Base-by-base conservation (phyloP, 2,797 vertebrate species). In the Saxicola maurus region DNA sequence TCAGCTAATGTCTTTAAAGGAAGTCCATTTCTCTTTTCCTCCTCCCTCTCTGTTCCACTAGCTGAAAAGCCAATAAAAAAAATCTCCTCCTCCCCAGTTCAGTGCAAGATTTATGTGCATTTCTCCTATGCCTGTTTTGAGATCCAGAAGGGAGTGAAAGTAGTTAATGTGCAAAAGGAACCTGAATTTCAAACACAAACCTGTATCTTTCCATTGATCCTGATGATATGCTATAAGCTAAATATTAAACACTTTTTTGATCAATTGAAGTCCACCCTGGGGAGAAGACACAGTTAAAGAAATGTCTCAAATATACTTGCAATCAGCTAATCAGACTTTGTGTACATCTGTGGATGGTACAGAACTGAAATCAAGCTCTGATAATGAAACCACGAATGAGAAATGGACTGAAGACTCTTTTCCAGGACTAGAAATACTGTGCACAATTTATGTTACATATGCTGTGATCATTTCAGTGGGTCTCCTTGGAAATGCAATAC, bases 401-500 rank as follows among this genome's bases (percentile, higher is more conserved):
- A 94, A 82, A 72, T 88, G 94, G 94, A 93, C 81, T 0, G 93
- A 96, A 93, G 97, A 97, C 59, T 93, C 94, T 57, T 97, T 95
- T 73, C 95, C 96, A 71, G 97, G 97, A 92, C 93, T 97, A 90
- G 97, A 96, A 94, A 95, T 97, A 55, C 90, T 98, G 52, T 97
- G 97, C 81, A 94, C 83, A 37, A 96, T 98, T 91, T 97, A 97
- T 16, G 42, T 97, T 60, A 97, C 95, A 28, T 98, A 98, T 23
- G 94, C 97, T 77, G 91, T 96, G 82, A 97, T 98, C 80, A 97
- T 98, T 96, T 97, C 97, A 20, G 97, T 98, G 84, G 98, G 97
- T 92, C 96, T 98, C 93, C 96, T 98, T 74, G 98, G 98, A 96
- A 98, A 98, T 92, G 93, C 94, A 82, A 96, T 97, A 83, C 97